Conservation (phyloP, 2,113 vertebrate genomes). For the Calidris pugnax region DNA sequence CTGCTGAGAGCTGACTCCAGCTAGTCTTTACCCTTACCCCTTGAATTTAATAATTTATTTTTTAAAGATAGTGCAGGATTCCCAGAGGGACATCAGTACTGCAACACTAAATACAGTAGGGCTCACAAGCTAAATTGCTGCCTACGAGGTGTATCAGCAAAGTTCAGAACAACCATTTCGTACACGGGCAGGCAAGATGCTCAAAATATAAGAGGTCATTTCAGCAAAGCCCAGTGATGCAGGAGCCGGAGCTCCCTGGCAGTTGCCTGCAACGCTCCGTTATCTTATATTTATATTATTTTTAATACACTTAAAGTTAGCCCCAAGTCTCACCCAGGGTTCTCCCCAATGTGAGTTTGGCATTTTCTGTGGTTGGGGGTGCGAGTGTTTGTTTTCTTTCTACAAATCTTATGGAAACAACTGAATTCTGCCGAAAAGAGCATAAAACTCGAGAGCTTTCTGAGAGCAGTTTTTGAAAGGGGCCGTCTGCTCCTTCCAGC, state of each 20-base stretch:
- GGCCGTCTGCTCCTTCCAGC: neutral
- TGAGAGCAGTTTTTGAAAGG: neutral
- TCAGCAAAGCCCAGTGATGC: neutral
- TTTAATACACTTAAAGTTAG: neutral
- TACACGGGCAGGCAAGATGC: neutral
- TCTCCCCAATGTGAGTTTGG: neutral
- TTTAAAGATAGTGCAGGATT: neutral
- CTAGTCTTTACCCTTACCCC: neutral
- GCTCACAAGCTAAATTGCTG: neutral
- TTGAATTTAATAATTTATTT: neutral
- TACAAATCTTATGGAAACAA: neutral
- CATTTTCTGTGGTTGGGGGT: neutral
- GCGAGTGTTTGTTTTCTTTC: neutral
- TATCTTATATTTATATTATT: neutral
- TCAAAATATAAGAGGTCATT: neutral
- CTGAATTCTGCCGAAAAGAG: neutral
- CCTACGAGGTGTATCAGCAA: neutral
- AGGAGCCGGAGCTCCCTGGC: neutral
- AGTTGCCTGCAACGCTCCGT: neutral
- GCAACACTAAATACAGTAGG: neutral
- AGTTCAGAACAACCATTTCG: neutral
- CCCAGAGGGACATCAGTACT: neutral
- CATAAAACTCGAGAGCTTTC: neutral
- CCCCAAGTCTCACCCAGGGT: neutral
- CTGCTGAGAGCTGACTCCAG: neutral